Evolutionary conservation across 2,113 vertebrate species (phyloP).

Genomic region (Cyanoramphus novaezelandiae): DNA sequence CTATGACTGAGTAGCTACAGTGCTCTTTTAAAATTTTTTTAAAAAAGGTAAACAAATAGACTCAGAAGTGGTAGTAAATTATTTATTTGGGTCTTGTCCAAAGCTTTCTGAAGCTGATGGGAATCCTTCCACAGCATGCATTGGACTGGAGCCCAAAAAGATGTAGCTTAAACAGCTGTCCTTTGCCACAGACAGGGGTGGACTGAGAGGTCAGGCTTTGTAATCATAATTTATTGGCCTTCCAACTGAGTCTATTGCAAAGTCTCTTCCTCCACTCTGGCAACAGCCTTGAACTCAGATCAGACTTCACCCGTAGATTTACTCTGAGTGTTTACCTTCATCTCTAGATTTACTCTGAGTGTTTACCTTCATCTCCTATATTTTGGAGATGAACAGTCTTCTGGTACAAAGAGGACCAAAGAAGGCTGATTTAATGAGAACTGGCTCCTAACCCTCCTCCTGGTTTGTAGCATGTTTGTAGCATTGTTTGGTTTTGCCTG

Average conservation of each 20-base stretch:
- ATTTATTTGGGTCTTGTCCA: slow-evolving; percentile 1
- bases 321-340: not conserved
- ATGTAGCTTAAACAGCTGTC: slow-evolving; percentile 3
- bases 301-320: not conserved
- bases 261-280: not conserved
- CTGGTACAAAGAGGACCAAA: not conserved
- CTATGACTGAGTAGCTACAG: not conserved
- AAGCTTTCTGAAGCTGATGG: slow-evolving; percentile 12
- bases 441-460: not conserved
- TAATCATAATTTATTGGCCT: not conserved
- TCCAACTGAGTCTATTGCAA: not conserved
- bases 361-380: not conserved
- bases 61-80: not conserved
- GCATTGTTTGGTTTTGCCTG: not conserved
- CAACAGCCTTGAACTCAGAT: not conserved
- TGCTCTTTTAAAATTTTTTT: not conserved
- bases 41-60: not conserved
- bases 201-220: not conserved
- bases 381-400: not conserved
- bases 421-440: not conserved
- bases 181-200: not conserved
- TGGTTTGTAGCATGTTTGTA: not conserved
- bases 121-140: not conserved
- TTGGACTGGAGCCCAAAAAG: slow-evolving; percentile 26
- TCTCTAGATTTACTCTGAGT: not conserved